A percentile compares a stretch with the other conserved stretches of the same genome.
Conservation (phyloP, 2,888 invertebrate genomes). For the Acronicta psi region DNA sequence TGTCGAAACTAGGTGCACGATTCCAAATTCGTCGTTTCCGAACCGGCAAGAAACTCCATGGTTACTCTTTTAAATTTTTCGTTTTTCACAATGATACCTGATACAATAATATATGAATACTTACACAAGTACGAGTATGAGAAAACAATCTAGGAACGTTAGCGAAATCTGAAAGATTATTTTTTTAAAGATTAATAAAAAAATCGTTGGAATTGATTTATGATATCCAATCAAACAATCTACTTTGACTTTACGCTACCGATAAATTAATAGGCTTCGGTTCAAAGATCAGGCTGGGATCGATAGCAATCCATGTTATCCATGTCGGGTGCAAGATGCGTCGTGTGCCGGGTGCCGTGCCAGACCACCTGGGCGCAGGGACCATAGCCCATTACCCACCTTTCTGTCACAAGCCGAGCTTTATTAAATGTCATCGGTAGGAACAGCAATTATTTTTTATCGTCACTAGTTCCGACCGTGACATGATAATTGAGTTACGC, state of each 20-base stretch:
- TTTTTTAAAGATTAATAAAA: too few relatives aligned
- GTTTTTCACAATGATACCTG: too few relatives aligned
- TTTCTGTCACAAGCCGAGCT: constrained; percentile 62
- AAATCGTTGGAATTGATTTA: neutral
- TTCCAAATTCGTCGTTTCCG: too few relatives aligned
- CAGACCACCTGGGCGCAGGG: constrained; percentile 72
- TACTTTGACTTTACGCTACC: constrained; percentile 3
- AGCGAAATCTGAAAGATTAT: too few relatives aligned
- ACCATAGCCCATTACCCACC: constrained; percentile 56
- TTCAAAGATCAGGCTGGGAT: constrained; percentile 69
- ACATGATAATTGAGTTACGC: neutral
- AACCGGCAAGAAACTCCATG: too few relatives aligned
- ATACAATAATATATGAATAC: too few relatives aligned
- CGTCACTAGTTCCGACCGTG: constrained; percentile 2
- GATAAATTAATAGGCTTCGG: constrained; percentile 55
- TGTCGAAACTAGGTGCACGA: too few relatives aligned
- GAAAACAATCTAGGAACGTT: too few relatives aligned
- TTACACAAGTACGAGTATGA: too few relatives aligned
- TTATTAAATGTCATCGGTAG: constrained; percentile 47
- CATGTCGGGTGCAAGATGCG: constrained; percentile 58
- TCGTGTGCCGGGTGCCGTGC: constrained; percentile 60
- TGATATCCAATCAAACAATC: neutral
- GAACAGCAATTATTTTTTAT: constrained; percentile 22
- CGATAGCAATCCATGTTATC: constrained; percentile 52
- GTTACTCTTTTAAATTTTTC: too few relatives aligned